These are phyloP conservation scores for Benthochromis sp. DNA, from an alignment of 2,113 vertebrate species.

Conservation along the genomic window DNA sequence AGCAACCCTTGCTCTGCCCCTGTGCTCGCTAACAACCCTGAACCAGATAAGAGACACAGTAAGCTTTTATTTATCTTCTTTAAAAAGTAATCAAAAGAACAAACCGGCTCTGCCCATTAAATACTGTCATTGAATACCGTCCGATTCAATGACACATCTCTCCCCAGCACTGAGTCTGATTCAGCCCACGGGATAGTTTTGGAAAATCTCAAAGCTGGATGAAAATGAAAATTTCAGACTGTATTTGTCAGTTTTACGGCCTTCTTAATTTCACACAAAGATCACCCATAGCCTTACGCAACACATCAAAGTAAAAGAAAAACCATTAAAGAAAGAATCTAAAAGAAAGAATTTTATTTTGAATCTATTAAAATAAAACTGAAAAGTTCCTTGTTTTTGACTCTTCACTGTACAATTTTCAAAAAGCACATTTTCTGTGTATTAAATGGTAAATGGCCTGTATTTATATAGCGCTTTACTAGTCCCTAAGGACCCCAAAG, in stretches of 20 bases:
- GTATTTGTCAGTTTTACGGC: background rate
- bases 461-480: no score
- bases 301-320: background rate
- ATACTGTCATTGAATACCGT: background rate
- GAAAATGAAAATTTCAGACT: background rate
- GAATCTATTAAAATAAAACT: rapidly evolving
- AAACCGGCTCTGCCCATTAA: rapidly evolving
- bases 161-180: background rate
- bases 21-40: no score
- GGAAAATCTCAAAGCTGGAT: background rate
- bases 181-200: rapidly evolving
- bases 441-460: no score
- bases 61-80: background rate
- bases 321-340: background rate
- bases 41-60: background rate
- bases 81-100: background rate
- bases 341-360: background rate
- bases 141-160: background rate
- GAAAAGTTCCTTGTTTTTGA: background rate
- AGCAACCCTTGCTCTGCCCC: background rate
- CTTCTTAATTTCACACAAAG: background rate
- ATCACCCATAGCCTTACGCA: background rate
- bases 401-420: background rate
- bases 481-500: no score
- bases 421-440: background rate